These are phyloP conservation scores for Drosophila algonquin DNA, from an alignment of 2,888 invertebrate species.

Conservation along the genomic window DNA sequence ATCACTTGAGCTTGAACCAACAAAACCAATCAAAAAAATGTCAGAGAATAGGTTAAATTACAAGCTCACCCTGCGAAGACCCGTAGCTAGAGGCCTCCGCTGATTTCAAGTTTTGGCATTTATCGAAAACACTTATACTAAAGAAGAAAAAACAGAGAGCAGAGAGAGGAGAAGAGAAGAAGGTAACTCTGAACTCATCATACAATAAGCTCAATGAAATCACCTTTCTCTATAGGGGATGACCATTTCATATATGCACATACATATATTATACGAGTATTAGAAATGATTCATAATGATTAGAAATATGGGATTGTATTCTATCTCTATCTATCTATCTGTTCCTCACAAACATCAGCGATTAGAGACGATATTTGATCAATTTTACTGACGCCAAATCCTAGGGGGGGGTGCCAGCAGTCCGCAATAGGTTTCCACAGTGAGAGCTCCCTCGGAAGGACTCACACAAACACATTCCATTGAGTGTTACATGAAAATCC, in stretches of 20 bases:
- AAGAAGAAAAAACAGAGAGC: neutral
- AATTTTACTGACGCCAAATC: slow-evolving; percentile 5
- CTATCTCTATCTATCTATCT: neutral
- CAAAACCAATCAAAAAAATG: slow-evolving; percentile 10
- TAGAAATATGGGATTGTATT: slow-evolving; percentile 6
- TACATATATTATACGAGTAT: too few relatives aligned
- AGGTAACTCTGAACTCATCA: neutral
- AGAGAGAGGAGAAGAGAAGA: neutral
- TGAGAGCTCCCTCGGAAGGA: too few relatives aligned
- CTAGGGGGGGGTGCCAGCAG: slow-evolving; percentile 6
- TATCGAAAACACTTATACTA: neutral
- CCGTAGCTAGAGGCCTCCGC: neutral
- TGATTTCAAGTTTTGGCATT: slow-evolving; percentile 11
- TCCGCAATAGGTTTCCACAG: neutral
- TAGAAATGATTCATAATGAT: slow-evolving; percentile 1
- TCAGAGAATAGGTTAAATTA: slow-evolving; percentile 17
- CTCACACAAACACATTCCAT: too few relatives aligned
- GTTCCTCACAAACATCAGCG: neutral
- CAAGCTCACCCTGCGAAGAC: neutral
- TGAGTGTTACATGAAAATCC: too few relatives aligned
- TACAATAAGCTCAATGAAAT: neutral
- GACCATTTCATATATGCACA: too few relatives aligned
- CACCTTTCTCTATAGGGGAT: neutral
- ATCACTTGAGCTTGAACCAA: slow-evolving; percentile 47
- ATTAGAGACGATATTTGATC: slow-evolving; percentile 17